These are phyloP conservation scores for Drosophila parvula DNA, from an alignment of 1,140 invertebrate genomes.

Conservation along the genomic window DNA sequence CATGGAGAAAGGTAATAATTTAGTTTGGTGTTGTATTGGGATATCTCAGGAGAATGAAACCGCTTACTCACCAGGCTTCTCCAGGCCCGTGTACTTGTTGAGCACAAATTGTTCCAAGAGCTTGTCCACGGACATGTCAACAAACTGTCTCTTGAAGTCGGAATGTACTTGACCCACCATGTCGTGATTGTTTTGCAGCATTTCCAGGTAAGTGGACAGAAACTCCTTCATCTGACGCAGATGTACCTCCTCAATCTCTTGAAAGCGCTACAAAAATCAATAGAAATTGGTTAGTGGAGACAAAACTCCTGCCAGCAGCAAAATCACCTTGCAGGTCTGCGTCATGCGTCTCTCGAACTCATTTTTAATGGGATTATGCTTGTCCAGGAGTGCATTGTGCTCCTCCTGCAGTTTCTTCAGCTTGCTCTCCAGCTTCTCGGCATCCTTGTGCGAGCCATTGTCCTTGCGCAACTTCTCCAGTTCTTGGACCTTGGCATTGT, in stretches of 20 bases:
- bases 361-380: slow-evolving; percentile 93
- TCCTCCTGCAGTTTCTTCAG: slow-evolving; percentile 97
- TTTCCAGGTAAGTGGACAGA: slow-evolving; percentile 93
- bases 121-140: slow-evolving; percentile 96
- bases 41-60: too few relatives aligned
- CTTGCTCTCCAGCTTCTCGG: slow-evolving; percentile 96
- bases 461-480: slow-evolving; percentile 95
- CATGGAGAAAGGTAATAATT: too few relatives aligned
- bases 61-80: slow-evolving; percentile 90
- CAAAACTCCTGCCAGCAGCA: neutral
- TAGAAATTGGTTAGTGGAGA: neutral
- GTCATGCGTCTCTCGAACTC: slow-evolving; percentile 98
- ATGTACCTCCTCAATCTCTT: slow-evolving; percentile 96
- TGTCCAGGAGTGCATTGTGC: slow-evolving; percentile 94
- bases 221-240: slow-evolving; percentile 98
- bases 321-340: slow-evolving; percentile 89
- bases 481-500: slow-evolving; percentile 92
- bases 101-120: slow-evolving; percentile 95
- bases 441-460: slow-evolving; percentile 94
- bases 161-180: slow-evolving; percentile 94
- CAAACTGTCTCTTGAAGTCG: slow-evolving; percentile 95
- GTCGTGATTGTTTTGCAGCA: slow-evolving; percentile 94
- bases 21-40: too few relatives aligned
- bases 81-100: slow-evolving; percentile 95
- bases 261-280: slow-evolving; percentile 89